phyloP scores from a whole-genome alignment of 2,888 invertebrate species.

The Melolontha melolontha region DNA sequence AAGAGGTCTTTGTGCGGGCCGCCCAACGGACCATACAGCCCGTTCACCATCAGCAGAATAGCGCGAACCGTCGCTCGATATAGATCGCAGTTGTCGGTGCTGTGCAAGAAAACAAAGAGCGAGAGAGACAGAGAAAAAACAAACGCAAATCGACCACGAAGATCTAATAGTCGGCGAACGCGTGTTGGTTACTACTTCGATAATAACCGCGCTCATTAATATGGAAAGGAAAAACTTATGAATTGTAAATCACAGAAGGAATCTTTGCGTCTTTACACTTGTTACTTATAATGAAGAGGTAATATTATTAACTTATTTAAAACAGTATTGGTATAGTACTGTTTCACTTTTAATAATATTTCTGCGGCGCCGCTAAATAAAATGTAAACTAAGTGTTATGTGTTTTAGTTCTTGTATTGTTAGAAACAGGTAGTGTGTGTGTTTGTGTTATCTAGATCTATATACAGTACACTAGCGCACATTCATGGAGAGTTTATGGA shows the following conservation, averaged over 20 bases:
- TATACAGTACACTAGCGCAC: neutral
- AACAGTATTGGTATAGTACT: slow-evolving; percentile 1
- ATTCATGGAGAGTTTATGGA: slow-evolving; percentile 21
- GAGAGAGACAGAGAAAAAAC: slow-evolving; percentile 22
- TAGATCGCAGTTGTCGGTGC: slow-evolving; percentile 22
- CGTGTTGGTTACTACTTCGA: slow-evolving; percentile 21
- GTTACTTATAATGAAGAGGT: neutral
- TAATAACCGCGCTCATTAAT: slow-evolving; percentile 20
- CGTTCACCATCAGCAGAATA: slow-evolving; percentile 8
- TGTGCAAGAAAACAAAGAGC: neutral
- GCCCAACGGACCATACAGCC: slow-evolving; percentile 9
- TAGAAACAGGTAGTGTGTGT: slow-evolving; percentile 23
- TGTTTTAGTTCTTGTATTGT: slow-evolving; percentile 31
- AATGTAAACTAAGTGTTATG: slow-evolving; percentile 20
- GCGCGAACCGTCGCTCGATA: slow-evolving; percentile 31
- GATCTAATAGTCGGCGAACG: slow-evolving; percentile 10
- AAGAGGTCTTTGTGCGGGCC: slow-evolving; percentile 35
- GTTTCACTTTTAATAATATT: slow-evolving; percentile 1
- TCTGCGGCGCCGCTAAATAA: slow-evolving; percentile 13
- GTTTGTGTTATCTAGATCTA: slow-evolving; percentile 30
- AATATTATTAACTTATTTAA: slow-evolving; percentile 20
- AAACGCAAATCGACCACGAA: slow-evolving; percentile 18
- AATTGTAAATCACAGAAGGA: slow-evolving; percentile 15
- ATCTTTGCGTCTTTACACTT: neutral
- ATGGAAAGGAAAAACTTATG: slow-evolving; percentile 18